phyloP scores from a whole-genome alignment of 2,888 invertebrate species.

The Mesoligia furuncula region DNA sequence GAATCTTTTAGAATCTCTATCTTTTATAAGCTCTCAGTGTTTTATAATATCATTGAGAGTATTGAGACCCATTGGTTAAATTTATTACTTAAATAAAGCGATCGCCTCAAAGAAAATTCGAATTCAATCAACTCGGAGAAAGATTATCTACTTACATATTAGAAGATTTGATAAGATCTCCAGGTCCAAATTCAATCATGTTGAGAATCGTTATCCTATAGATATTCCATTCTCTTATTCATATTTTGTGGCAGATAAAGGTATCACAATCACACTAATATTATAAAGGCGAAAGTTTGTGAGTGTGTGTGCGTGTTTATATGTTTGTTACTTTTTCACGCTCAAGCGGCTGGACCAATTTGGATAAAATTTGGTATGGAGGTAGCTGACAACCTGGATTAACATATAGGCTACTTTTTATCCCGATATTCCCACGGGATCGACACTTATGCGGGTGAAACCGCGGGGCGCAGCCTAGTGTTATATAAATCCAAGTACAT shows the following conservation, averaged over 20 bases:
- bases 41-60: background rate
- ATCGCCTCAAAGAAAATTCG: slow-evolving; percentile 7
- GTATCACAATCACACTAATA: too few species aligned
- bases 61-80: background rate
- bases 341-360: too few species aligned
- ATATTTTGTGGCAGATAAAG: background rate
- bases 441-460: too few species aligned
- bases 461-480: too few species aligned
- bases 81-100: slow-evolving; percentile 13
- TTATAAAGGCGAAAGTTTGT: too few species aligned
- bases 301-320: too few species aligned
- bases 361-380: too few species aligned
- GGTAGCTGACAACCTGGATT: too few species aligned
- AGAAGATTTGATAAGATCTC: slow-evolving; percentile 3
- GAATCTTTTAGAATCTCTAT: background rate
- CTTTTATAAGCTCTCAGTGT: background rate
- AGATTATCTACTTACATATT: slow-evolving; percentile 38
- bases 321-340: too few species aligned
- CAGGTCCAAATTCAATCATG: slow-evolving; percentile 18
- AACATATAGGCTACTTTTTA: too few species aligned
- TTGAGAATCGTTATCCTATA: background rate
- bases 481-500: too few species aligned
- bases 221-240: slow-evolving; percentile 17
- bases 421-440: too few species aligned
- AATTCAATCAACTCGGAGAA: slow-evolving; percentile 29